Conservation (phyloP, 2,797 vertebrate genomes). For the Clarias fuscus region DNA sequence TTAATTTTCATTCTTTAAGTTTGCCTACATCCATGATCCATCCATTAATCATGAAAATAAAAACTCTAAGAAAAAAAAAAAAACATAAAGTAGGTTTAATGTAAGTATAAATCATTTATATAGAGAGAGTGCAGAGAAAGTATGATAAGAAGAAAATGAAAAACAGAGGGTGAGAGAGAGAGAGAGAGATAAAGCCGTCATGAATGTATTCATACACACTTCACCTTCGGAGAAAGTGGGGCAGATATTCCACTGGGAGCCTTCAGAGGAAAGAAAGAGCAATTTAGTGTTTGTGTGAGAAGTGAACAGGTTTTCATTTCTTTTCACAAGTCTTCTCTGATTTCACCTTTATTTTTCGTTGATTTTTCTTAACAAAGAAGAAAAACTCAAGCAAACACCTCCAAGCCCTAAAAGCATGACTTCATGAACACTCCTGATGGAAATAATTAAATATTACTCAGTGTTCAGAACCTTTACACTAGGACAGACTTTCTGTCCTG, state of each 20-base stretch:
- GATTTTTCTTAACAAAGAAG: background rate
- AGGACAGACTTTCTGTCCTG: background rate
- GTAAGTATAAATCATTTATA: slow-evolving; percentile 24
- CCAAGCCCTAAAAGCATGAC: background rate
- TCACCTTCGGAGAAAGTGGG: slow-evolving; percentile 29
- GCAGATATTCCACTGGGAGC: slow-evolving; percentile 25
- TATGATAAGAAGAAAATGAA: background rate
- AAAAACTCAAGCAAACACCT: background rate
- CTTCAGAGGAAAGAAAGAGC: background rate
- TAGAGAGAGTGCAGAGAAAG: background rate
- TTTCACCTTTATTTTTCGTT: background rate
- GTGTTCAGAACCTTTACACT: background rate
- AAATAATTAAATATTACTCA: slow-evolving; percentile 15
- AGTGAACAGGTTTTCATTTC: background rate
- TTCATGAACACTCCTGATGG: background rate
- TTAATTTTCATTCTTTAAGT: background rate
- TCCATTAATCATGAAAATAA: slow-evolving; percentile 42
- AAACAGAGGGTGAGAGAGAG: background rate
- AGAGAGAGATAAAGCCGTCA: slow-evolving; percentile 10
- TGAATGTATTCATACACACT: background rate
- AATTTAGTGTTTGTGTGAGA: background rate
- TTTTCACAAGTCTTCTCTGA: background rate
- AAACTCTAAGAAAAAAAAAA: background rate
- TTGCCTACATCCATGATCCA: slow-evolving; percentile 17
- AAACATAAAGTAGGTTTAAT: slow-evolving; percentile 11